phyloP scores from a whole-genome alignment of 2,888 invertebrate species.

The Dicyrtoma fusca region DNA sequence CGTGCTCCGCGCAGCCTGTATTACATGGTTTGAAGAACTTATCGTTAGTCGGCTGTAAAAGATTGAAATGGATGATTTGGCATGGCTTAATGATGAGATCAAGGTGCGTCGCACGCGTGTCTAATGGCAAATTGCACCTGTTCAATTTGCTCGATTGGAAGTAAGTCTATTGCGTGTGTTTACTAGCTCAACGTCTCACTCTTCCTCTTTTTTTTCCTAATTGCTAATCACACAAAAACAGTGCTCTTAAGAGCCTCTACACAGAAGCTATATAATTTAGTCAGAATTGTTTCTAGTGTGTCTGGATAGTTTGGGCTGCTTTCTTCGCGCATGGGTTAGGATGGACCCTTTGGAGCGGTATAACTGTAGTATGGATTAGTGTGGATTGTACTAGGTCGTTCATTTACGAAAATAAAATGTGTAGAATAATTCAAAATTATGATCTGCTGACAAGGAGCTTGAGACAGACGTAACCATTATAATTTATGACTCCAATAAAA shows the following conservation, averaged over 20 bases:
- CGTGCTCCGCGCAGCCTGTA: not conserved
- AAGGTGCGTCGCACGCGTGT: conserved; percentile 53
- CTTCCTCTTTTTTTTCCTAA: conserved; percentile 9
- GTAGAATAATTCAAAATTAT: too few relatives aligned
- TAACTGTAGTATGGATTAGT: too few relatives aligned
- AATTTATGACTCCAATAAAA: too few relatives aligned
- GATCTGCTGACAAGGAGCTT: too few relatives aligned
- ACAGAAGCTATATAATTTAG: too few relatives aligned
- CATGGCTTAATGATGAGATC: conserved; percentile 42
- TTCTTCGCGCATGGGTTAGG: too few relatives aligned
- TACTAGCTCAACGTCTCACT: conserved; percentile 1
- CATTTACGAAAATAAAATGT: too few relatives aligned
- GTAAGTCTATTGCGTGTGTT: conserved; percentile 12
- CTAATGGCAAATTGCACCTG: conserved; percentile 53
- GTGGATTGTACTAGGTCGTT: too few relatives aligned
- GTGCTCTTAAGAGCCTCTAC: not conserved
- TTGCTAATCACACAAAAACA: conserved; percentile 18
- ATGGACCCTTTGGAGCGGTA: too few relatives aligned
- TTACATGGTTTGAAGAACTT: not conserved
- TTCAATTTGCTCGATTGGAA: conserved; percentile 42
- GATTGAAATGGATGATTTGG: conserved; percentile 36
- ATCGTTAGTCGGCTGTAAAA: conserved; percentile 34
- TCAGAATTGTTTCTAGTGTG: too few relatives aligned
- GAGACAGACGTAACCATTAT: too few relatives aligned
- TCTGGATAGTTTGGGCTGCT: too few relatives aligned